phyloP scores from a whole-genome alignment of 1,140 invertebrate genomes.

The Pseudomyrmex concolor region DNA sequence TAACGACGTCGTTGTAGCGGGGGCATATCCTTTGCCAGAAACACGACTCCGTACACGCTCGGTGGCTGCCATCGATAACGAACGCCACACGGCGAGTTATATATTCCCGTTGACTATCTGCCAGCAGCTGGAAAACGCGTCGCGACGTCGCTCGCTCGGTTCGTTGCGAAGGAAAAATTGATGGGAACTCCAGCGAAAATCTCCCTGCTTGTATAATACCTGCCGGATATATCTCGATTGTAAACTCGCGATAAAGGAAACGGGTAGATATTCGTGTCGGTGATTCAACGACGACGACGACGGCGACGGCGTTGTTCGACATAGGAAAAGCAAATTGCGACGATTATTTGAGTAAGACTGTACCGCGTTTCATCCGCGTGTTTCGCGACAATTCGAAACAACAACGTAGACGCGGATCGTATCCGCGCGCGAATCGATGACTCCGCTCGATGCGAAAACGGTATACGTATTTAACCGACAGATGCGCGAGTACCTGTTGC shows the following conservation, averaged over 20 bases:
- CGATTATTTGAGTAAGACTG: conserved; percentile 9
- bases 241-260: conserved; percentile 29
- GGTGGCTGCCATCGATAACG: conserved; percentile 41
- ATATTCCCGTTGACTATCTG: not conserved
- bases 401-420: not conserved
- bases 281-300: not conserved
- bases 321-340: conserved; percentile 8
- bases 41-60: not conserved
- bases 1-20: conserved; percentile 64
- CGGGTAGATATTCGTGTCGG: not conserved
- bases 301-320: not conserved
- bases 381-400: conserved; percentile 1
- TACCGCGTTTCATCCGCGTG: not conserved
- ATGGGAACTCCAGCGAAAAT: not conserved
- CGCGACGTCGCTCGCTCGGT: not conserved
- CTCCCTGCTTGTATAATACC: not conserved
- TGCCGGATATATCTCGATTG: conserved; percentile 26
- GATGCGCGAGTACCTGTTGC: conserved; percentile 68
- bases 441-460: conserved; percentile 55
- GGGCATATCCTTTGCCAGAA: conserved; percentile 19
- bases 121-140: not conserved
- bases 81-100: conserved; percentile 24
- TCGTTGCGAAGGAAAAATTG: conserved; percentile 55
- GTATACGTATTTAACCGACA: conserved; percentile 48
- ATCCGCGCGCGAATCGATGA: conserved; percentile 54